These are phyloP conservation scores for Mustelus asterias DNA, from an alignment of 2,113 vertebrate species.

Conservation along the genomic window DNA sequence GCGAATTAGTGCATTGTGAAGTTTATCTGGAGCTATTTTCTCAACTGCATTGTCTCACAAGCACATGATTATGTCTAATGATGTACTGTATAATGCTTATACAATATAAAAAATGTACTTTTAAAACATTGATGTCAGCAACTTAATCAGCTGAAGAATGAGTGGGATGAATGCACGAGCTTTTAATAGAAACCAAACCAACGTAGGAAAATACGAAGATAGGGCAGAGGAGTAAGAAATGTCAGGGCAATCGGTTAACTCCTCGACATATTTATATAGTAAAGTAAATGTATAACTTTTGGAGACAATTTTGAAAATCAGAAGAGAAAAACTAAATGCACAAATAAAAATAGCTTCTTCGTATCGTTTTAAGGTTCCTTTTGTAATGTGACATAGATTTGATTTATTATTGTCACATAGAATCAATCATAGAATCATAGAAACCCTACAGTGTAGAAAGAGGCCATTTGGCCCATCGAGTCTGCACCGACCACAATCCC, in stretches of 20 bases:
- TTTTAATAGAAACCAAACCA: constrained; percentile 25
- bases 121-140: constrained; percentile 16
- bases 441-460: no score
- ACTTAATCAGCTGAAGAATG: constrained; percentile 13
- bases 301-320: neutral
- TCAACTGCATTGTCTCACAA: constrained; percentile 30
- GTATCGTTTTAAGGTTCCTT: neutral
- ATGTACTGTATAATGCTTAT: constrained; percentile 18
- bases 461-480: no score
- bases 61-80: constrained; percentile 29
- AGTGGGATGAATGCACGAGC: neutral
- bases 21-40: constrained; percentile 33
- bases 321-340: neutral
- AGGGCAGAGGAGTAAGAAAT: neutral
- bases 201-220: neutral
- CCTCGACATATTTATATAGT: neutral
- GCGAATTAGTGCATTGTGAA: constrained; percentile 22
- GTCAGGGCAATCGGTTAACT: neutral
- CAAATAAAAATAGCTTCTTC: neutral
- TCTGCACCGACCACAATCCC: no score
- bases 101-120: constrained; percentile 21
- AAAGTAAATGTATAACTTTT: neutral
- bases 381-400: neutral
- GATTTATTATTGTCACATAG: no score
- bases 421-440: no score